These are phyloP conservation scores for Myocastor coypus DNA, from an alignment of 2,113 vertebrate genomes.

Conservation along the genomic window DNA sequence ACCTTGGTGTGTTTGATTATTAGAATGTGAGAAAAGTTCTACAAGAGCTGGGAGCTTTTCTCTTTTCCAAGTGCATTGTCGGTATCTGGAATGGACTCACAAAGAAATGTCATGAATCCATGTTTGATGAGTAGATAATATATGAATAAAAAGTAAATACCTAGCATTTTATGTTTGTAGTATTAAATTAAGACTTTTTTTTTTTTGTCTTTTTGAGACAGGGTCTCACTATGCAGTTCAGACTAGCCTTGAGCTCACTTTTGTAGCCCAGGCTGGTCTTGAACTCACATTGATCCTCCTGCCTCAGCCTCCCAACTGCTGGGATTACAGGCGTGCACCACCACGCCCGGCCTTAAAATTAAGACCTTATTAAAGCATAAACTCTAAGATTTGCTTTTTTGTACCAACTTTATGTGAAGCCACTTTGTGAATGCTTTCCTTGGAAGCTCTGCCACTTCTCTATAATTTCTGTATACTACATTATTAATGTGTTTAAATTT, in stretches of 20 bases:
- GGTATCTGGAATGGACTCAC: neutral
- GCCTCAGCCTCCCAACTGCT: too few relatives aligned
- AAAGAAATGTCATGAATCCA: neutral
- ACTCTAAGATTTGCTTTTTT: neutral
- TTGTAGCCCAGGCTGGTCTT: too few relatives aligned
- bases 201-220: too few relatives aligned
- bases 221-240: too few relatives aligned
- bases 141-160: neutral
- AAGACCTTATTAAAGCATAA: constrained; percentile 1
- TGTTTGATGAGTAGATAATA: neutral
- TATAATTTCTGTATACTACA: neutral
- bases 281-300: too few relatives aligned
- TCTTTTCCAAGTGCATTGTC: neutral
- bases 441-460: neutral
- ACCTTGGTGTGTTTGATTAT: neutral
- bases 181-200: constrained; percentile 1
- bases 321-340: too few relatives aligned
- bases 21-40: neutral
- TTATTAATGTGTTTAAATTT: constrained; percentile 29
- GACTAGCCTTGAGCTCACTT: too few relatives aligned
- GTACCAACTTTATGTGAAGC: neutral
- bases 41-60: neutral
- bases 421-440: constrained; percentile 26
- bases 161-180: neutral
- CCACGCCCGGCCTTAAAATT: too few relatives aligned